Evolutionary conservation across 2,113 vertebrate genomes (phyloP), one percentile per base, ranked within the genome.

Genomic region (Perca flavescens): DNA sequence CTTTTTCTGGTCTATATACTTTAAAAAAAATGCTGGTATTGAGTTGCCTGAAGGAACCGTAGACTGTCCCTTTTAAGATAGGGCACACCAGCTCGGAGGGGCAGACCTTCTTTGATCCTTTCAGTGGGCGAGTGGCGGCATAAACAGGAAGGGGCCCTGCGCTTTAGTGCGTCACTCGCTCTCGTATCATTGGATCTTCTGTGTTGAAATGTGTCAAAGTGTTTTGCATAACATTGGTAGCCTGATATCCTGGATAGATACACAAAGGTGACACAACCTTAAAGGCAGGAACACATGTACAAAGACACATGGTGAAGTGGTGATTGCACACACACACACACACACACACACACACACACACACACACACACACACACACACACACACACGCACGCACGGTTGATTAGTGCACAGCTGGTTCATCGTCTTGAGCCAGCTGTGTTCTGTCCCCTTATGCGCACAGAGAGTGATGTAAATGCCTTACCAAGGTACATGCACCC

Each of bases 131-230:
- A 91, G 89, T 62, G 83, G 82, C 70, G 54, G 77, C 88, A 89
- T 92, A 94, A 93, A 94, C 93, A 94, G 93, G 93, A 94, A 93
- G 91, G 68, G 93, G 91, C 93, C 89, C 88, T 49, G 72, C 31
- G 17, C 90, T 87, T 80, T 75, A 89, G 89, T 91, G 89, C 92
- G 91, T 93, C 93, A 94, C 82, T 79, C 52, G 76, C 83, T 80
- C 88, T 86, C 53, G 8, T 90, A 91, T 91, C 92, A 90, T 75
- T 46, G 82, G 80, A 86, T 93, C 84, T 77, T 88, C 82, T 91
- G 88, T 87, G 86, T 77, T 88, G 86, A 91, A 92, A 91, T 84
- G 86, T 85, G 83, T 84, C 13, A 6, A 64, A 79, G 80, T 84
- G 65, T 89, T 92, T 91, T 65, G 22, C 89, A 86, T 86, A 86